phyloP scores from a whole-genome alignment of 2,888 invertebrate genomes.

The Drosophila neoperkinsi region DNA sequence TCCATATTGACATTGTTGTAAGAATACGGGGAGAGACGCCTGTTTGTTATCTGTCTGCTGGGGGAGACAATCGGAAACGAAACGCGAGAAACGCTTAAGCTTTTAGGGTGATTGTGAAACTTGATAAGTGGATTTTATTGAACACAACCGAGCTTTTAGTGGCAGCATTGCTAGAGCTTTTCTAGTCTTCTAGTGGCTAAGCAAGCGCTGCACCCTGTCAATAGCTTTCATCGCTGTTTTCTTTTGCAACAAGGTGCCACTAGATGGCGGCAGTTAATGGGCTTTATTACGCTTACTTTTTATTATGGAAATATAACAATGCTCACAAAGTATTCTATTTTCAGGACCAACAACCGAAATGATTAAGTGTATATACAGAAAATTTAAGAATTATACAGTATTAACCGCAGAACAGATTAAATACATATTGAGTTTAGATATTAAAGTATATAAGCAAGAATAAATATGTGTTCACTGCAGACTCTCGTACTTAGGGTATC shows the following conservation, averaged over 20 bases:
- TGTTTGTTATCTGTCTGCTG: neutral
- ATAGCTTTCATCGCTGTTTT: constrained; percentile 24
- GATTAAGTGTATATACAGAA: neutral
- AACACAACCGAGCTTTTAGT: constrained; percentile 3
- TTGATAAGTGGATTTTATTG: neutral
- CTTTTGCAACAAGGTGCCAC: neutral
- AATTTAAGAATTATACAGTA: neutral
- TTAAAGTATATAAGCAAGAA: neutral
- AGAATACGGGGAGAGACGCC: neutral
- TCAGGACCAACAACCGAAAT: neutral
- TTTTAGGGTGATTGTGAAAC: neutral
- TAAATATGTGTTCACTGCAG: neutral
- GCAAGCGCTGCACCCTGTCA: neutral
- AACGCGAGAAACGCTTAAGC: neutral
- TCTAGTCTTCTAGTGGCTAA: neutral
- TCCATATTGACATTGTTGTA: constrained; percentile 55
- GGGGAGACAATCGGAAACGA: neutral
- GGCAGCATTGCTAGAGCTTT: neutral
- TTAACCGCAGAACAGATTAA: neutral
- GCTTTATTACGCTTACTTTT: neutral
- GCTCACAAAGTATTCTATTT: neutral
- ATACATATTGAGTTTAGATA: neutral
- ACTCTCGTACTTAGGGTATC: neutral
- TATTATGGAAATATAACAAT: neutral
- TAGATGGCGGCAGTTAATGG: constrained; percentile 27